A percentile compares a stretch with the other conserved stretches of the same genome.
Conservation (phyloP, 2,113 vertebrate species). For the Gallinago jamesoni region DNA sequence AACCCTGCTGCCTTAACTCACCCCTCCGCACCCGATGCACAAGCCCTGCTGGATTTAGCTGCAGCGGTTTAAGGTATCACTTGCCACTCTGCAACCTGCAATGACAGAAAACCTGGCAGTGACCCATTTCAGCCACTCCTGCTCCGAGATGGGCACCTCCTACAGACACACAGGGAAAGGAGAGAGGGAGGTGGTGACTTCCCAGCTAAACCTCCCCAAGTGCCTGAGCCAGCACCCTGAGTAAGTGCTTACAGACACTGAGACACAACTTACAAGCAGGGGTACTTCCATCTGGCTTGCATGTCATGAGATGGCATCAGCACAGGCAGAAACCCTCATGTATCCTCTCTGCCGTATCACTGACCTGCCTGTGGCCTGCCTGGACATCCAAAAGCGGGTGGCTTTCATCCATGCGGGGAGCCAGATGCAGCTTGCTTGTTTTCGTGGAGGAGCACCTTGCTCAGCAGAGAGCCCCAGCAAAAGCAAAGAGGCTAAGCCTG, state of each 20-base stretch:
- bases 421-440: neutral
- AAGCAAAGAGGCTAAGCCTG: slow-evolving; percentile 45
- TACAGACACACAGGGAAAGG: neutral
- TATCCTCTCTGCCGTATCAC: neutral
- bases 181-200: neutral
- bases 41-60: neutral
- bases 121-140: neutral
- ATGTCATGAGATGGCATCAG: neutral
- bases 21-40: neutral
- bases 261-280: neutral
- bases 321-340: neutral
- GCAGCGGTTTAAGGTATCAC: neutral
- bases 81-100: neutral
- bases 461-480: slow-evolving; percentile 8
- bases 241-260: neutral
- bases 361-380: slow-evolving; percentile 51
- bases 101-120: neutral
- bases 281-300: neutral
- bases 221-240: neutral
- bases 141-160: neutral
- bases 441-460: neutral
- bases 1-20: neutral
- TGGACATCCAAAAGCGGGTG: slow-evolving; percentile 44
- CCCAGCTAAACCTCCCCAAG: neutral
- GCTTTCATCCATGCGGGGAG: slow-evolving; percentile 2